These are phyloP conservation scores for Aphelenchoides avenae DNA, from an alignment of 1,140 invertebrate species.

Conservation along the genomic window DNA sequence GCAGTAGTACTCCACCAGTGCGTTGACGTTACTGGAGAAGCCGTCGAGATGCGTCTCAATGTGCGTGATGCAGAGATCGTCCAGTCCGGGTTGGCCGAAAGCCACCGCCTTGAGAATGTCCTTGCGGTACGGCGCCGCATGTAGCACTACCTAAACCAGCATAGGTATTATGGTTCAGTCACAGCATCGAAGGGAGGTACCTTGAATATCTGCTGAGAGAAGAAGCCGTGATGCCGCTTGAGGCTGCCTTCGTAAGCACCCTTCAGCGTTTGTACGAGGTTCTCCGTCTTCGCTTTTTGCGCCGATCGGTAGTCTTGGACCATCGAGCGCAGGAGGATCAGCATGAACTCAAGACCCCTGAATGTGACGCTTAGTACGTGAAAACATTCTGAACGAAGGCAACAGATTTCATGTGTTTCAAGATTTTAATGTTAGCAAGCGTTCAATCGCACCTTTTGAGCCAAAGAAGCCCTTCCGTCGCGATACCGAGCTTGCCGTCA, in stretches of 20 bases:
- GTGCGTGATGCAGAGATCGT: constrained; percentile 35
- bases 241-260: constrained; percentile 39
- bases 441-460: constrained; percentile 30
- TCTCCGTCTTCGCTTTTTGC: constrained; percentile 30
- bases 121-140: constrained; percentile 41
- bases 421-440: neutral
- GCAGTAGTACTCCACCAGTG: constrained; percentile 36
- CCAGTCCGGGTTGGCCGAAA: constrained; percentile 41
- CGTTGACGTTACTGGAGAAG: constrained; percentile 33
- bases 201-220: constrained; percentile 46
- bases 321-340: constrained; percentile 29
- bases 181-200: constrained; percentile 7
- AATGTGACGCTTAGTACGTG: constrained; percentile 6
- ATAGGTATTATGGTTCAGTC: neutral
- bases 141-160: constrained; percentile 31
- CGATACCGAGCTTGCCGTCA: constrained; percentile 34
- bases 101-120: constrained; percentile 39
- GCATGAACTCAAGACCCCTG: constrained; percentile 43
- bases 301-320: constrained; percentile 31
- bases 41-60: constrained; percentile 40
- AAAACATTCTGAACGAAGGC: neutral
- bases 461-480: constrained; percentile 45
- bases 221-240: constrained; percentile 43
- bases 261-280: constrained; percentile 14
- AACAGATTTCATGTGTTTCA: too few species aligned